phyloP scores from a whole-genome alignment of 2,888 invertebrate genomes.

The Pseudanteris insignis region DNA sequence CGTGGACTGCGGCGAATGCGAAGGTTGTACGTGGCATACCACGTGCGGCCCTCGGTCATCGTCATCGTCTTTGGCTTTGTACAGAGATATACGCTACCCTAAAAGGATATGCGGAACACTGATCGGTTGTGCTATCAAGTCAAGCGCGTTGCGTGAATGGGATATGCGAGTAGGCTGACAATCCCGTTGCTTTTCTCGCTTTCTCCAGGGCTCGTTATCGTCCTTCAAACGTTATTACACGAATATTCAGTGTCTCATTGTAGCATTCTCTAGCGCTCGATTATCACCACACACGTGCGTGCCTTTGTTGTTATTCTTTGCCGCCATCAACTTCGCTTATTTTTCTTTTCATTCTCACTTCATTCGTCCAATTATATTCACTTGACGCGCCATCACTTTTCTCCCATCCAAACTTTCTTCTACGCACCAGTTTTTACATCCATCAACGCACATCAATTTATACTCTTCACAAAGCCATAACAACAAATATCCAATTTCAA shows the following conservation, averaged over 20 bases:
- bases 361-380: background rate
- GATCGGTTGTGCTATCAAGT: slow-evolving; percentile 41
- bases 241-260: slow-evolving; percentile 26
- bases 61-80: slow-evolving; percentile 28
- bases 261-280: slow-evolving; percentile 25
- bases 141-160: slow-evolving; percentile 45
- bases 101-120: slow-evolving; percentile 48
- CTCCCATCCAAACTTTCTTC: background rate
- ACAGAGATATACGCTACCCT: slow-evolving; percentile 45
- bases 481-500: too few species aligned
- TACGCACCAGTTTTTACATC: background rate
- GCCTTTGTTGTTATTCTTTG: slow-evolving; percentile 3
- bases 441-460: too few species aligned
- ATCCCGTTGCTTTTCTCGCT: slow-evolving; percentile 45
- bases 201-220: slow-evolving; percentile 36
- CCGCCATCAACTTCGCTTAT: background rate
- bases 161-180: slow-evolving; percentile 41
- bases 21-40: slow-evolving; percentile 23
- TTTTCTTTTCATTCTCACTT: background rate
- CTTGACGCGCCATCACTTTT: background rate
- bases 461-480: too few species aligned
- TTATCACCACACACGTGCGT: slow-evolving; percentile 28
- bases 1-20: too few species aligned
- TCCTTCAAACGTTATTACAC: slow-evolving; percentile 29
- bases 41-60: slow-evolving; percentile 12